Evolutionary conservation across 1,140 invertebrate species (phyloP), one percentile per base, ranked within the genome.

Genomic region (Dufourea novaeangliae): DNA sequence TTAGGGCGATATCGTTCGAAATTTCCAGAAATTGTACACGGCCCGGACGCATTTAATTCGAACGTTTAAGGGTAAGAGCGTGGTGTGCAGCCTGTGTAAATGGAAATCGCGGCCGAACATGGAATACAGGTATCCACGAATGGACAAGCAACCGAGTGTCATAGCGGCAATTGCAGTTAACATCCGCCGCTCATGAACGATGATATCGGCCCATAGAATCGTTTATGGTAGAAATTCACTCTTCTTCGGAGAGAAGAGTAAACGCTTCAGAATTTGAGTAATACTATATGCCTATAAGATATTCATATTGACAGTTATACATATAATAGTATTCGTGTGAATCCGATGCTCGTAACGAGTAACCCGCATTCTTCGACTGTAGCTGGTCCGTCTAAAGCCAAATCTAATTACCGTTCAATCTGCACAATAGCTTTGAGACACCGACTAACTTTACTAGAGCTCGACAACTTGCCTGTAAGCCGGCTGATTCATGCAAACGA

Each of bases 381-480:
- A 46, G 6, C 17, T 17, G 34, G 54, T 66, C 29, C 67, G 78
- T 62, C 80, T 57, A 39, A 67, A 72, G 39, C n/a, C 17, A 67
- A 78, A 82, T 82, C 73, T 44, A 71, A 73, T 82, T 82, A 82
- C 44, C 62, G 79, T 77, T 69, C 61, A 70, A 64, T 82, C 82
- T 77, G 44, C 73, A 71, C 74, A 69, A 70, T 70, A 77, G 56
- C 67, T 66, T 50, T 61, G 79, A 67, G 73, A 71, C 73, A 50
- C 32, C 22, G 34, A 41, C 46, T 68, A 82, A 82, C 69, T 77
- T 82, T 63, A 82, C 78, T 78, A 39, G 14, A 37, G 67, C 68
- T 44, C 32, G 61, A 70, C 66, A 70, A 77, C 56, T 77, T 56
- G 44, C n/a, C 27, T 37, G 22, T 14, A 17, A 32, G 37, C 27